Conservation (phyloP, 2,888 invertebrate species). For the Alitta virens region DNA sequence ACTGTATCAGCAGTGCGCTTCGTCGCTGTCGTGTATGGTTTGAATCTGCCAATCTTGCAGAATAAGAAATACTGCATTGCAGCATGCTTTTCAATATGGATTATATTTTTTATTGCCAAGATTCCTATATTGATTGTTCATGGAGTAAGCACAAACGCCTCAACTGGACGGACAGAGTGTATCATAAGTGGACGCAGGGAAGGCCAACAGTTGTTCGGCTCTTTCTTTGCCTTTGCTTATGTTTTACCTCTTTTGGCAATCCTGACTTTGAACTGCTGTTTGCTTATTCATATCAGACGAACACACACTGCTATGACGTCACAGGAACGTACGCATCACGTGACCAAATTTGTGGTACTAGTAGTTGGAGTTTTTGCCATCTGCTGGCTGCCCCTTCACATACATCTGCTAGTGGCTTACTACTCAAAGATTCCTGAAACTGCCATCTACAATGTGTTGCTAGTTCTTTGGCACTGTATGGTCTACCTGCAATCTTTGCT, state of each 20-base stretch:
- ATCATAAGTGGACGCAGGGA: slow-evolving; percentile 22
- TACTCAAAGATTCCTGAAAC: background rate
- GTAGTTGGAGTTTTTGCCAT: slow-evolving; percentile 11
- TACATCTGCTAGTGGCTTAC: slow-evolving; percentile 16
- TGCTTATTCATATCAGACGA: background rate
- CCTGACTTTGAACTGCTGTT: background rate
- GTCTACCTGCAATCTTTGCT: slow-evolving; percentile 7
- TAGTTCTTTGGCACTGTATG: slow-evolving; percentile 12
- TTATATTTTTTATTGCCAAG: slow-evolving; percentile 22
- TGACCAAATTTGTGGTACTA: slow-evolving; percentile 6
- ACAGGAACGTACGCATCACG: background rate
- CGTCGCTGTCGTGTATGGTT: slow-evolving; percentile 18
- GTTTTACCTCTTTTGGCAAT: slow-evolving; percentile 12
- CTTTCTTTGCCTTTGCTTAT: no score
- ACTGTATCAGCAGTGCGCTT: slow-evolving; percentile 25
- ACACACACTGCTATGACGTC: background rate
- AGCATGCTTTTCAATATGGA: slow-evolving; percentile 24
- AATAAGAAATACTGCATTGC: slow-evolving; percentile 11
- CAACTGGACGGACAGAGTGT: slow-evolving; percentile 16
- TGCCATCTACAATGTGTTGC: background rate
- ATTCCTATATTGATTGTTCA: slow-evolving; percentile 27
- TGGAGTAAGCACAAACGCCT: slow-evolving; percentile 8
- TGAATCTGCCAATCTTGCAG: background rate
- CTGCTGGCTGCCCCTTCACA: slow-evolving; percentile 16
- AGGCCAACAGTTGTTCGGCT: slow-evolving; percentile 8